Conservation (phyloP, 1,140 invertebrate species). For the Drosophila kanapiae region DNA sequence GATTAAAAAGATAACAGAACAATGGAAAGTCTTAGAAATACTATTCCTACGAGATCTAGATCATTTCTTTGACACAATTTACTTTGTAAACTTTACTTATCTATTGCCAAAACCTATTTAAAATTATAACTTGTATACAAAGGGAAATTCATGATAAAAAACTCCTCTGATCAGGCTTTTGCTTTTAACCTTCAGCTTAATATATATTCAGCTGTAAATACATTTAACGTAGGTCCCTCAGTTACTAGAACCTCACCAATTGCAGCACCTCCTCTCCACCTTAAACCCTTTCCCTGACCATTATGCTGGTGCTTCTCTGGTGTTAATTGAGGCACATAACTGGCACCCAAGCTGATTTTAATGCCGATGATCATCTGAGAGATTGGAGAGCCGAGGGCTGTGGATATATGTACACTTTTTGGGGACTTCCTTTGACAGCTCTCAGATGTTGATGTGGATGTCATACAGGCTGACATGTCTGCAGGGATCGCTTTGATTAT, state of each 20-base stretch:
- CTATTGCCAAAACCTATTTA: no score
- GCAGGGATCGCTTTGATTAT: conserved; percentile 72
- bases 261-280: not conserved
- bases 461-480: conserved; percentile 80
- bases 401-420: conserved; percentile 42
- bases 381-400: conserved; percentile 16
- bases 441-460: conserved; percentile 76
- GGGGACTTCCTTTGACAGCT: conserved; percentile 58
- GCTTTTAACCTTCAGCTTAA: no score
- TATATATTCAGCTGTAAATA: no score
- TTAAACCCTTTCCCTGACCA: not conserved
- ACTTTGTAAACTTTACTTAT: not conserved
- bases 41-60: no score
- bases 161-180: no score
- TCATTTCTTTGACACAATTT: no score
- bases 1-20: no score
- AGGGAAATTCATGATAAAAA: no score
- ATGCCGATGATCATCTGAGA: conserved; percentile 26
- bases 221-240: no score
- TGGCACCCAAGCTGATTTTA: conserved; percentile 45
- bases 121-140: no score
- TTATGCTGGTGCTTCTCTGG: conserved; percentile 7
- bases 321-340: conserved; percentile 72
- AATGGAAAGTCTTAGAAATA: no score
- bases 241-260: no score